Evolutionary conservation across 30 jellyfish, hydroid and myxozoan genomes (phyloP), one percentile per base, ranked within the genome.

Genomic region (Aurelia coerulea): DNA sequence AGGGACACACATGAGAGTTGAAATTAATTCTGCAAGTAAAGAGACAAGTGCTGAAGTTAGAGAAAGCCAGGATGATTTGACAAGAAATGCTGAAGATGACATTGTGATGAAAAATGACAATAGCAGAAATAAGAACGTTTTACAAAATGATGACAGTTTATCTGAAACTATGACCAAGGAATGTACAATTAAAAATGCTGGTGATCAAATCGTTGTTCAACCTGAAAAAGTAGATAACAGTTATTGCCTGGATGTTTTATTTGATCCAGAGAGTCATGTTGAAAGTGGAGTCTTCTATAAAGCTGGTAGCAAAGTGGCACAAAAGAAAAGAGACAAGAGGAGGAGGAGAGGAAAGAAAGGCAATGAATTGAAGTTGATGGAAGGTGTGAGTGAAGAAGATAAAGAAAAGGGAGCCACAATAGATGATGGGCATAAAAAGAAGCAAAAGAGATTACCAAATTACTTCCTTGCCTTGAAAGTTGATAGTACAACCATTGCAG

Each of bases 391-490:
- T 18, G 59, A 76, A 2, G 60, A 31, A 31, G 0, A 17, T 10
- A 18, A 6, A 33, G 51, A 56, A 76, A 13, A 18, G 60, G 62
- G 12, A 23, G 42, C 37, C 11, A 13, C 12, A 0, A 1, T 46
- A 15, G 16, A 7, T 46, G 56, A 46, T 46, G 56, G 70, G 13
- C 13, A 10, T 11, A 42, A 39, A 50, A 29, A 62, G 34, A n/a
- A 65, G 0, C 12, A 51, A 73, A 73, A 39, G 23, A 46, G 18
- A 10, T 54, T 65, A 7, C 92, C 92, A 75, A 89, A 89, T 68
- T 89, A 89, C 72, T 89, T 89, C 51, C 90, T 89, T 18, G 97
- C 97, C 51, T 42, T 89, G 32, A 78, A 79, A 80, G 81, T 89
- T 31, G 90, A 89, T 73, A 71, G 80, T 53, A 23, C 79, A 17